Percentiles rank a stretch among this genome's conserved stretches.
These are phyloP conservation scores for Orthosia gothica DNA, from an alignment of 2,888 invertebrate genomes.

Conservation along the genomic window DNA sequence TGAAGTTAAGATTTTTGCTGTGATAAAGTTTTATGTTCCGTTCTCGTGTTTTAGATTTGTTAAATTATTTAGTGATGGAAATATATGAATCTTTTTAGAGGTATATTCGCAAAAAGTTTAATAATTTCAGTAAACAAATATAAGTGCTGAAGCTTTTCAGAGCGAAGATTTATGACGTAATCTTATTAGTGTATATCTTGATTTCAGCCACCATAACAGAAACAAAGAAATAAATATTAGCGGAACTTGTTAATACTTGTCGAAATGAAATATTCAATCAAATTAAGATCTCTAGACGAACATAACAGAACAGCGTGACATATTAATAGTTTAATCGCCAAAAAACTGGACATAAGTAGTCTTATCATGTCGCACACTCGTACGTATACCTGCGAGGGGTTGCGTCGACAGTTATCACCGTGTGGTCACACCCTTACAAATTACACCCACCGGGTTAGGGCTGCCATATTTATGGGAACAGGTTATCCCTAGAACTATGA, in stretches of 20 bases:
- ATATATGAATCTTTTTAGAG: background rate
- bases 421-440: conserved; percentile 65
- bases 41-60: conserved; percentile 17
- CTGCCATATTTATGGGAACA: conserved; percentile 57
- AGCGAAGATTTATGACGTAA: background rate
- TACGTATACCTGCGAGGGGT: conserved; percentile 55
- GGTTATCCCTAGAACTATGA: conserved; percentile 39
- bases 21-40: conserved; percentile 44
- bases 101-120: background rate
- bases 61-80: background rate
- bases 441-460: conserved; percentile 45
- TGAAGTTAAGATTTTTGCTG: conserved; percentile 40
- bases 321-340: conserved; percentile 40
- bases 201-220: background rate
- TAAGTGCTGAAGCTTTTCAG: background rate
- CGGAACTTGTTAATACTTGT: background rate
- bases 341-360: conserved; percentile 37
- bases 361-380: conserved; percentile 53
- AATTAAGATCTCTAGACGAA: background rate
- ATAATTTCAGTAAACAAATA: background rate
- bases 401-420: conserved; percentile 50
- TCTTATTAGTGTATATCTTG: background rate
- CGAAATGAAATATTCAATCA: background rate
- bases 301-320: conserved; percentile 4
- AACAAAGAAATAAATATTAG: background rate